These are phyloP conservation scores for Malurus melanocephalus DNA, from an alignment of 2,113 vertebrate genomes.

Conservation along the genomic window DNA sequence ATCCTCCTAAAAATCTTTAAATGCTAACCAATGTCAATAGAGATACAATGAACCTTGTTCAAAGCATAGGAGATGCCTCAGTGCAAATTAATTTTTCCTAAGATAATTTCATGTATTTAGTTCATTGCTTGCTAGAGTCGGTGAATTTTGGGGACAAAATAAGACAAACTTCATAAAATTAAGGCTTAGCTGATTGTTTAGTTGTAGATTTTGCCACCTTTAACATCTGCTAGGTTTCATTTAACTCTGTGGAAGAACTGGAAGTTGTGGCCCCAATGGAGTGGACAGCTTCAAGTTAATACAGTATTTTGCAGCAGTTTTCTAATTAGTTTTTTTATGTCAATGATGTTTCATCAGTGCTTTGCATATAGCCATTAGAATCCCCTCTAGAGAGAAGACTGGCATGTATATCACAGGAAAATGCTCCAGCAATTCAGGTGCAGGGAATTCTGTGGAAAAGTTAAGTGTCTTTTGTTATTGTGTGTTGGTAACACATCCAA, in stretches of 20 bases:
- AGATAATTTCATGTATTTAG: neutral
- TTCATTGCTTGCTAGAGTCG: neutral
- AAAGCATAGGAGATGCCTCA: neutral
- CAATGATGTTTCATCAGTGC: neutral
- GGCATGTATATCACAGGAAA: neutral
- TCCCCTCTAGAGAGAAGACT: neutral
- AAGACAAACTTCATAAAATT: neutral
- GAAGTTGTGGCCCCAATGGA: neutral
- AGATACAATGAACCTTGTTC: neutral
- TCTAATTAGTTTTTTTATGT: neutral
- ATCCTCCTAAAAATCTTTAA: slow-evolving; percentile 15
- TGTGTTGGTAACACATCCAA: neutral
- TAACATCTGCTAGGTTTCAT: neutral
- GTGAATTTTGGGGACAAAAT: neutral
- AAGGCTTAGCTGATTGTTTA: neutral
- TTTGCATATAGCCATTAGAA: neutral
- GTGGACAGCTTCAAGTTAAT: neutral
- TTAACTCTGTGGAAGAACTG: neutral
- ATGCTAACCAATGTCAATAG: neutral
- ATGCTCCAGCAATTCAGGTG: neutral
- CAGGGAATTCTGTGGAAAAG: neutral
- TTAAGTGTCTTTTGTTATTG: neutral
- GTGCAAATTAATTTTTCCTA: neutral
- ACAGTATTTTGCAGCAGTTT: neutral
- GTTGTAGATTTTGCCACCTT: neutral